Conservation (phyloP, 2,113 vertebrate species). For the Platichthys stellatus region DNA sequence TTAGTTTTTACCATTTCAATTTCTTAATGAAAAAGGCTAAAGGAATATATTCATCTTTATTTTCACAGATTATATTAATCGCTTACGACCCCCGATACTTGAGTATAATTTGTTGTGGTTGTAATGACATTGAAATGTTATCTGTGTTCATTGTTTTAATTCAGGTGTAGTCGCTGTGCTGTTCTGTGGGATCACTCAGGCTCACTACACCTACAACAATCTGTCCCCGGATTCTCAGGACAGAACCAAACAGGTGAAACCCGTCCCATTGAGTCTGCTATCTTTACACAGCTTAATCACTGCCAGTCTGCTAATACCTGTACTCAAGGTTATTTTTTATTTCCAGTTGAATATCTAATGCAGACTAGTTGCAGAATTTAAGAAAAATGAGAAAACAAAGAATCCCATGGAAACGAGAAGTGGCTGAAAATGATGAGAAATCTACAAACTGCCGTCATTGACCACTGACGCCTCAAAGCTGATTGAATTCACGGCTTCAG, state of each 20-base stretch:
- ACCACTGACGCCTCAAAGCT: background rate
- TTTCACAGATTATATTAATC: too few relatives aligned
- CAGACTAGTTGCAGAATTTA: background rate
- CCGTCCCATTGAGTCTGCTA: background rate
- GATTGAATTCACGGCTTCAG: background rate
- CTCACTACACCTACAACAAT: constrained; percentile 98
- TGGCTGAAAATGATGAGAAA: constrained; percentile 23
- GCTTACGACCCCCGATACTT: too few relatives aligned
- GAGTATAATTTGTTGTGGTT: background rate
- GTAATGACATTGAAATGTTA: background rate
- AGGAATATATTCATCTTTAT: too few relatives aligned
- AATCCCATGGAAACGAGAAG: background rate
- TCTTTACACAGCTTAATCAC: background rate
- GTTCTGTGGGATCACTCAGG: constrained; percentile 97
- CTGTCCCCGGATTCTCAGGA: constrained; percentile 96
- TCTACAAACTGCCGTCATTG: background rate
- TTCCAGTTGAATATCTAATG: background rate
- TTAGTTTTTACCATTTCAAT: background rate
- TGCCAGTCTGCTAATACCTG: background rate
- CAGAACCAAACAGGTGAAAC: constrained; percentile 92
- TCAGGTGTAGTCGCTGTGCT: constrained; percentile 95
- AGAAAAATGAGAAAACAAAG: background rate
- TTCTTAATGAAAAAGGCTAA: too few relatives aligned
- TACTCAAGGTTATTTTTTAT: background rate
- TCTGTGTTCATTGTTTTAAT: background rate